Percentiles rank a stretch among this genome's conserved stretches.
Evolutionary conservation across 2,113 vertebrate genomes (phyloP).

Genomic region (Acanthochromis polyacanthus): DNA sequence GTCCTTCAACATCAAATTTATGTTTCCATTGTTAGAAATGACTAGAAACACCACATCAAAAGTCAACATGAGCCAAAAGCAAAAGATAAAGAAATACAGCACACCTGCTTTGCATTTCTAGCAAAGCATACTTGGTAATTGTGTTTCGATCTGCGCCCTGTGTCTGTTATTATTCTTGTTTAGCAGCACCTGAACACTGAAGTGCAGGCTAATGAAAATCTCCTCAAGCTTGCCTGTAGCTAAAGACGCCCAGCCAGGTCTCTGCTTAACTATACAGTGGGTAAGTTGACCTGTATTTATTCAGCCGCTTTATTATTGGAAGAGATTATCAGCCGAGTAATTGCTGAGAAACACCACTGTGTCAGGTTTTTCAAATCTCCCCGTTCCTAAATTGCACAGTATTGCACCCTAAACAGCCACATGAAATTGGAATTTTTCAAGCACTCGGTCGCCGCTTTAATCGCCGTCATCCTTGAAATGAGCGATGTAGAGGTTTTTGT

Average conservation of each 20-base stretch:
- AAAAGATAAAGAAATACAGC: conserved; percentile 14
- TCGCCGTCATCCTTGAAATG: conserved; percentile 36
- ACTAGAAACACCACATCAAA: not conserved
- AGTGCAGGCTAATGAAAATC: conserved; percentile 59
- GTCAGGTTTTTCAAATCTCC: conserved; percentile 3
- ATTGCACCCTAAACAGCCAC: not conserved
- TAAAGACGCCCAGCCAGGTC: conserved; percentile 40
- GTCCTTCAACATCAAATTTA: too few species aligned
- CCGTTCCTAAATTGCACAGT: not conserved
- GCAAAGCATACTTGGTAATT: conserved; percentile 54
- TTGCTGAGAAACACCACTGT: not conserved
- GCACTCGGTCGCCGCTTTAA: conserved; percentile 22
- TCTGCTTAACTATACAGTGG: not conserved
- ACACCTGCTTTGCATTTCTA: conserved; percentile 45
- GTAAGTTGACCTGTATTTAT: conserved; percentile 1
- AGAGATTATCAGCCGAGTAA: conserved; percentile 22
- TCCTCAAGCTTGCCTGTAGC: conserved; percentile 63
- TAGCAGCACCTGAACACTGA: conserved; percentile 39
- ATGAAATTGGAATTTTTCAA: conserved; percentile 21
- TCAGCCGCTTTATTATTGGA: conserved; percentile 33
- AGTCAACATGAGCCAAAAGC: conserved; percentile 7
- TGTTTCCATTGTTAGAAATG: not conserved
- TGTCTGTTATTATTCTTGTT: conserved; percentile 71
- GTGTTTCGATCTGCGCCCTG: conserved; percentile 59
- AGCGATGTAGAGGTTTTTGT: conserved; percentile 29